Conservation (phyloP, 2,113 vertebrate species). For the Puffinus mauretanicus region DNA sequence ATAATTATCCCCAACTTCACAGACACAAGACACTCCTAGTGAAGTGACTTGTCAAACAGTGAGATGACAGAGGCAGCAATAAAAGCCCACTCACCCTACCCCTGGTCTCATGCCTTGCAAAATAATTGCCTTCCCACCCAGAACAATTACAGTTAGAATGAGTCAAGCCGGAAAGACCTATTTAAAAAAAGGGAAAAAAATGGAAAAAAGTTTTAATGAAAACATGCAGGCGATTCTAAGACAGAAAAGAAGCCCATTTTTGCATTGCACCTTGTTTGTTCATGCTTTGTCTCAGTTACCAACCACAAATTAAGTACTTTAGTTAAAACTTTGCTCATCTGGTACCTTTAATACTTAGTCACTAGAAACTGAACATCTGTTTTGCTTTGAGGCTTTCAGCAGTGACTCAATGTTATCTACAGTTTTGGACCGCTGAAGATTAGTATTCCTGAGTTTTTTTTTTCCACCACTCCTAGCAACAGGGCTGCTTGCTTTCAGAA, state of each 20-base stretch:
- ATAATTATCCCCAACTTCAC: not conserved
- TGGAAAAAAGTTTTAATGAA: not conserved
- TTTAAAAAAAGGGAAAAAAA: not conserved
- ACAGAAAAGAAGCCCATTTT: not conserved
- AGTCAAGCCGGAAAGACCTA: constrained; percentile 16
- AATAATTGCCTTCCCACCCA: constrained; percentile 29
- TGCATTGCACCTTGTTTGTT: not conserved
- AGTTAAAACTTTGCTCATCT: not conserved
- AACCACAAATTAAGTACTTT: not conserved
- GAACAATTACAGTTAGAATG: constrained; percentile 2
- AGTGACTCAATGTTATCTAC: constrained; percentile 42
- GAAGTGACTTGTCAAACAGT: not conserved
- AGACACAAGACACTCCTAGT: not conserved
- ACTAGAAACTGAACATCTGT: constrained; percentile 6
- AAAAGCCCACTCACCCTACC: not conserved
- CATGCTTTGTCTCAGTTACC: not conserved
- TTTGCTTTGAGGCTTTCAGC: constrained; percentile 46
- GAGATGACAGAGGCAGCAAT: not conserved
- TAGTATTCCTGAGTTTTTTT: not conserved
- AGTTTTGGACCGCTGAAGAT: not conserved
- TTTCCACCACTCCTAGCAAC: not conserved
- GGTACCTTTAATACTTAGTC: constrained; percentile 34
- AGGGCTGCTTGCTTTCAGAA: not conserved
- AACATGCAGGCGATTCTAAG: not conserved
- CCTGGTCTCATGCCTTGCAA: not conserved